A percentile compares a stretch with the other conserved stretches of the same genome.
These are phyloP conservation scores for Chironomus striatipennis DNA, from an alignment of 1,140 invertebrate genomes.

Conservation along the genomic window DNA sequence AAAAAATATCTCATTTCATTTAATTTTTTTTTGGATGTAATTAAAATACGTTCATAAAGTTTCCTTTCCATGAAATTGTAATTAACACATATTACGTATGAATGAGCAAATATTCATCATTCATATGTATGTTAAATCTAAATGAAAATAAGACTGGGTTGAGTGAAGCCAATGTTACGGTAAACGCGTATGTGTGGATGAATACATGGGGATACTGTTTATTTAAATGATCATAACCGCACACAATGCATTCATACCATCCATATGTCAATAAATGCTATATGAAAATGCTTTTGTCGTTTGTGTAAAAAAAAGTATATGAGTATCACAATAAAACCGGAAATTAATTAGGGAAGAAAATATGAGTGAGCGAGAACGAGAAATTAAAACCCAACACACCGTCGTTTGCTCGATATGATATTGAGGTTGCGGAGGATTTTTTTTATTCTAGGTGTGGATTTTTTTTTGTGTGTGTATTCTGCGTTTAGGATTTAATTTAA, in stretches of 20 bases:
- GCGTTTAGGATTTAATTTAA: no score
- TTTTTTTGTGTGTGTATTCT: no score
- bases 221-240: background rate
- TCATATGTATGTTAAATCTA: no score
- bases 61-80: no score
- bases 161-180: no score
- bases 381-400: background rate
- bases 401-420: background rate
- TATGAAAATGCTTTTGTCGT: background rate
- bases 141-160: no score
- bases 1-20: no score
- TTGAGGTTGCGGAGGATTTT: no score
- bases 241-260: background rate
- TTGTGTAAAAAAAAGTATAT: background rate
- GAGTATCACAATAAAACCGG: constrained; percentile 22
- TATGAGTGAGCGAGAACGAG: background rate
- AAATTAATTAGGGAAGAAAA: constrained; percentile 19
- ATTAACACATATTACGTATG: no score
- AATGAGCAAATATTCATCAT: no score
- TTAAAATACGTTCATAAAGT: constrained; percentile 22
- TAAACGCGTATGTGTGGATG: no score
- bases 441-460: no score
- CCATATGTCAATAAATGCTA: background rate
- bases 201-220: background rate
- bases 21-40: constrained; percentile 24